Evolutionary conservation across 2,888 invertebrate species (phyloP), one percentile per base, ranked within the genome.

Genomic region (Microctonus aethiopoides): DNA sequence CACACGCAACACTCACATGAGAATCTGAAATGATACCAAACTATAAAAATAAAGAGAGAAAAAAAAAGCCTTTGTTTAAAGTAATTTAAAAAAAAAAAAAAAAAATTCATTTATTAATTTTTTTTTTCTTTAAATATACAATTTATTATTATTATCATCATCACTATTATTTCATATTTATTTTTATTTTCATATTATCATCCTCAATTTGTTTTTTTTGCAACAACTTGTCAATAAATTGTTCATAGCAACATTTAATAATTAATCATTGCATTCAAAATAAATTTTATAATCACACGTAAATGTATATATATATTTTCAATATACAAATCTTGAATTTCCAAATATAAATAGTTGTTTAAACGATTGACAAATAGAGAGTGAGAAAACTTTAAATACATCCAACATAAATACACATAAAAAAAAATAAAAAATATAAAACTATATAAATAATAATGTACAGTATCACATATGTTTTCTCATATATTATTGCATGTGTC

Each of bases 401-500:
- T n/a, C n/a, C n/a, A n/a, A n/a, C n/a, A n/a, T n/a, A n/a, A n/a
- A n/a, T n/a, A n/a, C n/a, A n/a, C n/a, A n/a, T n/a, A n/a, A n/a
- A n/a, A n/a, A n/a, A n/a, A n/a, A n/a, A n/a, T n/a, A n/a, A n/a
- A n/a, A n/a, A n/a, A n/a, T n/a, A n/a, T n/a, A 51, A 32, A 29
- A 22, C 51, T 29, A 29, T 5, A 51, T 20, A 34, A 34, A 20
- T 22, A 20, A 59, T 59, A 34, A 16, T 26, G 46, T 39, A 26
- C 24, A 61, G 16, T 41, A 39, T 61, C 32, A 61, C 24, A n/a
- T n/a, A n/a, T n/a, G 29, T 29, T 29, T 56, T 24, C 26, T 29
- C 26, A 13, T 56, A 24, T 29, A n/a, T n/a, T 56, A 29, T 29
- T 56, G 56, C 46, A 54, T 22, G 46, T 59, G 75, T 74, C 66